Base-by-base conservation (phyloP, 2,113 vertebrate genomes). In the Corydoras sp. region DNA sequence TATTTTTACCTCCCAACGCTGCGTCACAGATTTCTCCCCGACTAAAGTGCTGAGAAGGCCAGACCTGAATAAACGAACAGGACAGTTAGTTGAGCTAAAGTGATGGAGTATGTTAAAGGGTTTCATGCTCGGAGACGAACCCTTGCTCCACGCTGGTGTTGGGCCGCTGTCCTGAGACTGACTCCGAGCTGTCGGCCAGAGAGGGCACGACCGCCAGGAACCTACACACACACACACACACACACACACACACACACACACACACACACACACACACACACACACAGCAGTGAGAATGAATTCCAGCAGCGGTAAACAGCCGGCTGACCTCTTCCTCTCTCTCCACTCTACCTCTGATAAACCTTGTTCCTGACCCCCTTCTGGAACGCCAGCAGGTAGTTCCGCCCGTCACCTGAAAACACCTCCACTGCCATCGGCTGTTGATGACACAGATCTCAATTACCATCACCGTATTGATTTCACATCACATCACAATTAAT, bases 141-240 rank as follows among this genome's bases (percentile, higher is more conserved):
- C 97, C 97, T 76, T 98, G 96, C 35, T 99, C 97, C 29, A 99
- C 97, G 1, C 97, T 99, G 77, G 97, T 99, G 87, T 98, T 99
- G 0, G 97, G 96, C 49, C 96, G 91, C 80, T 99, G 97, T 24
- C 97, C 97, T 14, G 97, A 99, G 1, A 99, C 97, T 0, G 97
- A 99, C 81, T 99, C 97, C 0, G 96, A 98, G 85, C 97, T 99
- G 88, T 99, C 97, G 0, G 94, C 95, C 68, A 99, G 88, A 15
- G 97, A 99, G 2, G 97, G 97, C 53, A 99, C 96, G 30, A 99
- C 96, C 0, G 96, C 96, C 82, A 99, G 81, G 88, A 99, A 99
- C 89, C 97, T 99, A 81, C 55, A n/a, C n/a, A n/a, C n/a, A n/a
- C n/a, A n/a, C n/a, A n/a, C n/a, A n/a, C n/a, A n/a, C n/a, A n/a